Evolutionary conservation across 2,888 invertebrate genomes (phyloP), one percentile per base, ranked within the genome.

Genomic region (Proisotoma minuta): DNA sequence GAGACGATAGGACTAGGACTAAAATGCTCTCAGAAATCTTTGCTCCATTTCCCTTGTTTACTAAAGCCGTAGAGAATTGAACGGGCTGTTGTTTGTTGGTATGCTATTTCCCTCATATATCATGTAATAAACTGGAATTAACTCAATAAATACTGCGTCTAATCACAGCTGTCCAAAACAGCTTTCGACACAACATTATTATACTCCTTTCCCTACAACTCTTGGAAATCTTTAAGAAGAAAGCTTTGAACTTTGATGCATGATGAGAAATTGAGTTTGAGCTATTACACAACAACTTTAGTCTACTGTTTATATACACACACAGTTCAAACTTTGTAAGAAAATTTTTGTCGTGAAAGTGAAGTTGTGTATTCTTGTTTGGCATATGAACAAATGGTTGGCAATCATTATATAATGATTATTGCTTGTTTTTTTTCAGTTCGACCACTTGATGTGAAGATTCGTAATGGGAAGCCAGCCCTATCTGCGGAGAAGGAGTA

Each of bases 401-500:
- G 15, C 34, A 43, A 12, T n/a, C 43, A 5, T 43, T n/a, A 12
- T n/a, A 43, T 43, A 43, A 43, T 12, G 4, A 43, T 34, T 34
- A 15, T 34, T 34, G 27, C 22, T 23, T 4, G 23, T 52, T 48
- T 47, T 50, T 65, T 66, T 65, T 63, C 81, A 88, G 88, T 89
- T 76, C 84, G 85, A 71, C 88, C 88, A 47, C 78, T 88, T 71
- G 83, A 83, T 79, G 86, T 87, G 62, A 83, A 82, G 75, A 80
- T 89, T 70, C 80, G 84, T 74, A 85, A 85, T 26, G 84, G 86
- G 74, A 86, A 87, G 77, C 83, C 83, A 73, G 85, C 88, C 59
- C 79, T 89, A 73, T 87, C 87, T 59, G 87, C 87, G 26, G 85
- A 85, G 65, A 84, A 81, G 76, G 82, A 84, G 70, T 87, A 88